These are phyloP conservation scores for Morpho helenor DNA, from an alignment of 2,888 invertebrate species.

Conservation along the genomic window DNA sequence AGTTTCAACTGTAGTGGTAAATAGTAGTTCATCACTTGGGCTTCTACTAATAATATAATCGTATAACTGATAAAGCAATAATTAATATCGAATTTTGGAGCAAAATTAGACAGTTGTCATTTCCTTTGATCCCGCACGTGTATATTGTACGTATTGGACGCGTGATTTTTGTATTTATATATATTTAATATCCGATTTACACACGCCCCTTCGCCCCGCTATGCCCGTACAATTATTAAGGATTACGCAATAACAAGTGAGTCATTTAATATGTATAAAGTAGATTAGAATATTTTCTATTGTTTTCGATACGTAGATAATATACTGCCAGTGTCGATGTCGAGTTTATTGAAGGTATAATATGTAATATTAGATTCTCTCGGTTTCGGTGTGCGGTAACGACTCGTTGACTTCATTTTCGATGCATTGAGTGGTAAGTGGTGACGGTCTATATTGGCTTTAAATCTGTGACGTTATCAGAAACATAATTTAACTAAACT, in stretches of 20 bases:
- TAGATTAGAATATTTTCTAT: conserved; percentile 71
- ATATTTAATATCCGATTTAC: conserved; percentile 16
- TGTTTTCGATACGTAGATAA: conserved; percentile 73
- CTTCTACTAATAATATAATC: too few relatives aligned
- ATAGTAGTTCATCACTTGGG: too few relatives aligned
- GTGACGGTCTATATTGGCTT: too few relatives aligned
- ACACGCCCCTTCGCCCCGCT: conserved; percentile 35
- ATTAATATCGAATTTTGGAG: conserved; percentile 2
- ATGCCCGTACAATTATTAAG: conserved; percentile 53
- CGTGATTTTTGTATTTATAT: conserved; percentile 18
- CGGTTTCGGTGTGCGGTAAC: conserved; percentile 26
- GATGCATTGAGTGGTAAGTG: too few relatives aligned
- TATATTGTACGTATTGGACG: conserved; percentile 1
- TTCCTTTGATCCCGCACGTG: conserved; percentile 2
- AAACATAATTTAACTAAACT: too few relatives aligned
- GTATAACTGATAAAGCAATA: conserved; percentile 3
- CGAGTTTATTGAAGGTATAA: conserved; percentile 31
- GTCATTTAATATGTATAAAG: conserved; percentile 60
- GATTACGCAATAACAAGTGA: conserved; percentile 72
- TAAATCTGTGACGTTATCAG: too few relatives aligned
- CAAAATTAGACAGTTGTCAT: conserved; percentile 1
- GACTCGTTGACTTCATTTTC: conserved; percentile 5
- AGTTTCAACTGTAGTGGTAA: too few relatives aligned
- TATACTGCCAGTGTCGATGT: conserved; percentile 65
- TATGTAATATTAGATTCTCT: conserved; percentile 24